Evolutionary conservation across 2,113 vertebrate genomes (phyloP), one percentile per base, ranked within the genome.

Genomic region (Hemibagrus wyckioides): DNA sequence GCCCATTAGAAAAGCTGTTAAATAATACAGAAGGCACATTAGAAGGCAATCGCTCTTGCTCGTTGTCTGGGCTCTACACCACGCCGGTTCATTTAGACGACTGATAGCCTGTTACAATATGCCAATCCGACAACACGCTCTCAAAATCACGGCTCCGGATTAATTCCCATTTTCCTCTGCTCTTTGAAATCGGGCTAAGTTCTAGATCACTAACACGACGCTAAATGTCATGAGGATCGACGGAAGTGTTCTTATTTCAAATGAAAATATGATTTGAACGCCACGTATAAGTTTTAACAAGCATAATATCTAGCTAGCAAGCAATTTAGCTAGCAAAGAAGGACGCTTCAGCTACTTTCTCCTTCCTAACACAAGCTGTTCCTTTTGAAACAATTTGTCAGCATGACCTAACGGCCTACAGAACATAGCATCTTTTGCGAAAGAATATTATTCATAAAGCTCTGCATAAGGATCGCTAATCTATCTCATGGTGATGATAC

Each of bases 11-110:
- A 85, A 73, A 85, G 63, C 84, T 88, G 80, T 79, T 90, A 88
- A 90, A 90, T 90, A 90, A 90, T 88, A 88, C 80, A 90, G 82
- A 36, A 88, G 86, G 61, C 77, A 52, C 63, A 88, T 88, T 86
- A 85, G 85, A 75, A 77, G 13, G 75, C 81, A 85, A 73, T 87
- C 81, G 77, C 80, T 88, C 86, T 83, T 50, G 54, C 82, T 85
- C 77, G 23, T 82, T 57, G 75, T 71, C 87, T 50, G 71, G 69
- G 73, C 41, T 75, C 48, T 77, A 69, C 13, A 80, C 52, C 30
- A 73, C 11, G 67, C 44, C 0, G 15, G 25, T 61, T 80, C 80
- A 87, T 80, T 67, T 41, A 41, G 80, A 59, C 67, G 48, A 50
- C 75, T 33, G 61, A 67, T 50, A 36, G 80, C 76, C 63, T 86